Conservation (phyloP, 1,140 invertebrate genomes). For the Drosophila fuyamai region DNA sequence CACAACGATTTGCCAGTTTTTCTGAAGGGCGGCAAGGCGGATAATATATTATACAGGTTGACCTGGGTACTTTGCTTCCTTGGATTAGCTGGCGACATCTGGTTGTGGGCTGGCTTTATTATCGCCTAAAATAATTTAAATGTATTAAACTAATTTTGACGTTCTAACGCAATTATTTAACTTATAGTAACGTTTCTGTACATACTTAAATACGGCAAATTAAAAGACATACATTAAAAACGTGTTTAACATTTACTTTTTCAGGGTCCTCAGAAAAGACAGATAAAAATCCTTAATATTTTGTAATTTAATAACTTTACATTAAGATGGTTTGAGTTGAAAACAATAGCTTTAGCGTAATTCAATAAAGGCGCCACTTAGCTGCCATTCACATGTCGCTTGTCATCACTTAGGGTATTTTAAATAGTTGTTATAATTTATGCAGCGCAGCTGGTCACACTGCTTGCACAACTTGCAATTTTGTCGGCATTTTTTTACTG, state of each 20-base stretch:
- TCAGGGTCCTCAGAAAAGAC: too few relatives aligned
- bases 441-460: constrained; percentile 14
- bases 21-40: constrained; percentile 87
- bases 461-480: constrained; percentile 41
- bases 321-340: too few relatives aligned
- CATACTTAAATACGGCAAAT: too few relatives aligned
- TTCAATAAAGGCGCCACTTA: neutral
- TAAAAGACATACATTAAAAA: neutral
- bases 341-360: too few relatives aligned
- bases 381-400: neutral
- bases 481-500: constrained; percentile 7
- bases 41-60: constrained; percentile 86
- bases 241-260: neutral
- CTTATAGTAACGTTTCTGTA: too few relatives aligned
- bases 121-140: constrained; percentile 8
- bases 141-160: too few relatives aligned
- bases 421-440: neutral
- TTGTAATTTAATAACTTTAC: too few relatives aligned
- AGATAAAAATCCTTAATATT: too few relatives aligned
- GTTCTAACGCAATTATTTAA: too few relatives aligned
- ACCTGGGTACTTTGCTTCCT: constrained; percentile 84
- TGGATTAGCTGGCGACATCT: constrained; percentile 75
- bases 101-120: constrained; percentile 53
- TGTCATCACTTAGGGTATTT: neutral
- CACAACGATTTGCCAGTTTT: constrained; percentile 87